Evolutionary conservation across 2,888 invertebrate genomes (phyloP).

Genomic region (Drosophila buzzatii): DNA sequence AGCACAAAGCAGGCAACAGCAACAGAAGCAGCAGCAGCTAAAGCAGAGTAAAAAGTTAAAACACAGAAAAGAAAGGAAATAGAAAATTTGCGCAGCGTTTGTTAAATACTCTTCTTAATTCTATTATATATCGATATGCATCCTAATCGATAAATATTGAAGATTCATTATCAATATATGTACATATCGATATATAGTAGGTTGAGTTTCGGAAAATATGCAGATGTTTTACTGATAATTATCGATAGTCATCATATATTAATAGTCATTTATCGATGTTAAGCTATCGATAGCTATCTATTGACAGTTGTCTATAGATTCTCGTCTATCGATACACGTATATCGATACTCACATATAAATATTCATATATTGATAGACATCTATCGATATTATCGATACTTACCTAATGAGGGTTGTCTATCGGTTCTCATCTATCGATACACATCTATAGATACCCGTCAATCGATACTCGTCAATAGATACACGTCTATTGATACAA

Average conservation of each 20-base stretch:
- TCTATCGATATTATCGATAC: no score
- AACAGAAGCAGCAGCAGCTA: slow-evolving; percentile 1
- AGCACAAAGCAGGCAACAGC: slow-evolving; percentile 23
- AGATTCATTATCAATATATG: neutral
- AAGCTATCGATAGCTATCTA: neutral
- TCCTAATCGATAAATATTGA: neutral
- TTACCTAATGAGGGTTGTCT: neutral
- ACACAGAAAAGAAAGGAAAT: neutral
- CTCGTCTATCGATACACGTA: neutral
- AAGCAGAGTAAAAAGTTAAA: slow-evolving; percentile 14
- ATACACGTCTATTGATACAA: neutral
- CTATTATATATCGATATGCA: neutral
- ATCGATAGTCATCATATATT: neutral
- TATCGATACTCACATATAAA: neutral
- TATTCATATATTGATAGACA: no score
- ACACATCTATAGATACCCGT: no score
- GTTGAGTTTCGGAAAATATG: neutral
- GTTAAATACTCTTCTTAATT: neutral
- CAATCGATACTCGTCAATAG: neutral
- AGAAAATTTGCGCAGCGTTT: neutral
- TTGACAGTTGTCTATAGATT: neutral
- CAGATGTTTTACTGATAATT: neutral
- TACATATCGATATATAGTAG: neutral
- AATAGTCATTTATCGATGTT: neutral
- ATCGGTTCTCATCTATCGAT: no score